Evolutionary conservation across 2,888 invertebrate species (phyloP).

Genomic region (Callimorpha dominula): DNA sequence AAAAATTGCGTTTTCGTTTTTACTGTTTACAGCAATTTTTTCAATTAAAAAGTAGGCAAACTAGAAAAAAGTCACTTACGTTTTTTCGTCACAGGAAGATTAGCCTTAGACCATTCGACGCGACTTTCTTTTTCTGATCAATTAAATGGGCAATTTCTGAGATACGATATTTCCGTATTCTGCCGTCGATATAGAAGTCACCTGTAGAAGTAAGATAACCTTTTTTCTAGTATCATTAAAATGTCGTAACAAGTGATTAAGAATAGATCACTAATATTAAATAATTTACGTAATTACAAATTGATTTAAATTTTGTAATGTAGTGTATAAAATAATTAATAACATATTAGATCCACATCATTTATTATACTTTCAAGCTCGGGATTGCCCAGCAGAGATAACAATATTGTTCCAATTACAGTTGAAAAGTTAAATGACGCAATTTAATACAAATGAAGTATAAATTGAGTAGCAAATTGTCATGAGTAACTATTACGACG

Average conservation of each 20-base stretch:
- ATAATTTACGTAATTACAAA: neutral
- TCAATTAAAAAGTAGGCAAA: too few species aligned
- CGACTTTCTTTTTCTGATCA: too few species aligned
- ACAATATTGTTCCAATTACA: neutral
- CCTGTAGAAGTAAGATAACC: too few species aligned
- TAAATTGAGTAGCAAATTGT: neutral
- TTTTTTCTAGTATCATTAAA: neutral
- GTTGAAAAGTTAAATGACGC: neutral
- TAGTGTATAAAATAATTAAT: neutral
- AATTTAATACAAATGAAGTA: neutral
- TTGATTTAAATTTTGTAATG: neutral
- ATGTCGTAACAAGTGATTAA: neutral
- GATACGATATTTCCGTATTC: too few species aligned
- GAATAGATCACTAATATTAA: neutral
- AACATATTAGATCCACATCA: neutral
- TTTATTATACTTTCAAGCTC: neutral
- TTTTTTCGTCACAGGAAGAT: too few species aligned
- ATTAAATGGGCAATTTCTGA: too few species aligned
- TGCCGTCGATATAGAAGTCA: too few species aligned
- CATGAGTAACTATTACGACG: neutral
- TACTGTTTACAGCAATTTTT: too few species aligned
- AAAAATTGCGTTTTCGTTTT: too few species aligned
- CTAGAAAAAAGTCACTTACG: too few species aligned
- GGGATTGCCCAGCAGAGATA: neutral
- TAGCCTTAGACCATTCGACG: too few species aligned